Conservation (phyloP, 92 coral and sea anemone species). For the Paramuricea clavata region DNA sequence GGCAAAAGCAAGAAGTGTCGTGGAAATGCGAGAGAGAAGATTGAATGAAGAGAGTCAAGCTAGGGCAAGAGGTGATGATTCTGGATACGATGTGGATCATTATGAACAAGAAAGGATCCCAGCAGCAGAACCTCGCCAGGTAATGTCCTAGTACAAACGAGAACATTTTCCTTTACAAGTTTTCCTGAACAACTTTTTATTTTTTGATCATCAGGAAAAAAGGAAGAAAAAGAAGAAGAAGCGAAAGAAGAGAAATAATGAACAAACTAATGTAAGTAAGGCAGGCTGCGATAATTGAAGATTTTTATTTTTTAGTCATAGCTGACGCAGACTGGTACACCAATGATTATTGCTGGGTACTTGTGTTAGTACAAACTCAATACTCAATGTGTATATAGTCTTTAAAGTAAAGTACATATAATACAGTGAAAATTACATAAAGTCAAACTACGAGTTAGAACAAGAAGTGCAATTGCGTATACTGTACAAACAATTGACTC, state of each 20-base stretch:
- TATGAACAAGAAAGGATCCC: constrained; percentile 34
- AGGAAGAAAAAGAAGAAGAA: constrained; percentile 88
- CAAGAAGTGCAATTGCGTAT: no score
- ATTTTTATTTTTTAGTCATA: not conserved
- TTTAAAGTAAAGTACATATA: no score
- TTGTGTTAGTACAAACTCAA: no score
- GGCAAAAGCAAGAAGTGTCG: constrained; percentile 20
- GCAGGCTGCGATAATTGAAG: no score
- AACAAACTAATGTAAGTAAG: constrained; percentile 12
- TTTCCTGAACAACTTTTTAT: not conserved
- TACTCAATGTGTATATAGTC: no score
- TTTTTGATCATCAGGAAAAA: constrained; percentile 54
- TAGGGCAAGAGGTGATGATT: constrained; percentile 39
- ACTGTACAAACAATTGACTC: no score
- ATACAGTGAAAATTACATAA: no score
- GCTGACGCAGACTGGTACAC: no score
- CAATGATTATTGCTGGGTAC: not conserved
- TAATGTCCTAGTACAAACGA: not conserved
- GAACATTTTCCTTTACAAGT: no score
- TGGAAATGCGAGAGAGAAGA: constrained; percentile 5
- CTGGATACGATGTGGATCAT: constrained; percentile 38
- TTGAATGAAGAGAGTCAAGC: constrained; percentile 2
- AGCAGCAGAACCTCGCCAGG: constrained; percentile 16
- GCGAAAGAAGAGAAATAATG: constrained; percentile 48
- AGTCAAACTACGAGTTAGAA: no score